Evolutionary conservation across 2,113 vertebrate species (phyloP).

Genomic region (Myotis lucifugus): DNA sequence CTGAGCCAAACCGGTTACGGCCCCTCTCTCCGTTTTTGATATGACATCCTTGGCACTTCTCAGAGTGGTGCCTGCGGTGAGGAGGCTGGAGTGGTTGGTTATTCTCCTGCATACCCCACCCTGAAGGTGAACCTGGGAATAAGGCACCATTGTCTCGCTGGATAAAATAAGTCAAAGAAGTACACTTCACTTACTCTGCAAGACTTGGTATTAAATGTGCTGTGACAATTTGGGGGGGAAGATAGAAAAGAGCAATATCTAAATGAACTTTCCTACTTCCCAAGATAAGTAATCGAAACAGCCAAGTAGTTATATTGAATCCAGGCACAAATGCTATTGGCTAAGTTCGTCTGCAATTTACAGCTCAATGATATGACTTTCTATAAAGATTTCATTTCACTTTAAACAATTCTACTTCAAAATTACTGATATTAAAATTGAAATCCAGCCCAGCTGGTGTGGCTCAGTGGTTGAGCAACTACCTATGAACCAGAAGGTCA

Average conservation of each 20-base stretch:
- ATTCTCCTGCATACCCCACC: not conserved
- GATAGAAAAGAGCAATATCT: not conserved
- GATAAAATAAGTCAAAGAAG: slow-evolving; percentile 43
- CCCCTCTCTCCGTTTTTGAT: not conserved
- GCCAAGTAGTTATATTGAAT: not conserved
- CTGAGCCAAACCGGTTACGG: too few relatives aligned
- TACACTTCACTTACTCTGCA: not conserved
- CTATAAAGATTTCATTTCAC: not conserved
- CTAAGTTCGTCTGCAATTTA: not conserved
- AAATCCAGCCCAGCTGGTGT: not conserved
- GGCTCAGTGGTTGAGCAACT: not conserved
- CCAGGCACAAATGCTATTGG: not conserved
- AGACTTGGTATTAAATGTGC: slow-evolving; percentile 7
- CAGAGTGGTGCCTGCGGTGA: not conserved
- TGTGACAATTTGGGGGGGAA: not conserved
- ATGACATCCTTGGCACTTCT: not conserved
- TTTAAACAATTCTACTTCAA: slow-evolving; percentile 39
- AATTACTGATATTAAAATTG: slow-evolving; percentile 4
- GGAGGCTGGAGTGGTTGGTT: accelerated
- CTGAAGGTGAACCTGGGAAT: not conserved
- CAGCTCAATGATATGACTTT: not conserved
- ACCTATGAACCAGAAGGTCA: not conserved
- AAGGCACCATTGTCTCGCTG: not conserved
- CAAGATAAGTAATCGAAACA: not conserved
- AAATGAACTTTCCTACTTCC: not conserved